Evolutionary conservation across 2,888 invertebrate species (phyloP), one percentile per base, ranked within the genome.

Genomic region (Hyalella azteca): DNA sequence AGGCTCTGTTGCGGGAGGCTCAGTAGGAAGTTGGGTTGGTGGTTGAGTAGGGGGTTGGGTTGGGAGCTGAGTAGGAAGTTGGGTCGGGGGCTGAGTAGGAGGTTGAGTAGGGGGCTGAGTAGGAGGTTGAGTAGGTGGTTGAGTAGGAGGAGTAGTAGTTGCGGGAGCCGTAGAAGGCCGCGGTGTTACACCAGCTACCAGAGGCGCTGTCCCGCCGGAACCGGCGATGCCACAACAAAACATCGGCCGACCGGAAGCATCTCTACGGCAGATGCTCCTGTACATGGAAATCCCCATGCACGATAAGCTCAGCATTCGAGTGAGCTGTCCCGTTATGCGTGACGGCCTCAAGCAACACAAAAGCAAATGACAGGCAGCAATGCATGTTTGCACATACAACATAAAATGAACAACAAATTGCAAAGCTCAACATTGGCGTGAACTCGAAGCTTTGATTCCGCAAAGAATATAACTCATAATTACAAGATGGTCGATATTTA

Each of bases 261-360:
- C 66, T 66, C 66, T 22, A 11, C 66, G 32, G 29, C 66, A 66
- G 66, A 66, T 66, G 39, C 66, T 66, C 36, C 66, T 66, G 66
- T 13, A 15, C 11, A 36, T 3, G 39, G 39, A 32, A 66, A 29
- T 0, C 39, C 66, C 1, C 32, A 19, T n/a, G 66, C 32, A n/a
- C n/a, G n/a, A n/a, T n/a, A n/a, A n/a, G n/a, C n/a, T n/a, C n/a
- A n/a, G n/a, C n/a, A n/a, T n/a, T n/a, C n/a, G n/a, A n/a, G n/a
- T n/a, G n/a, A n/a, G n/a, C n/a, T n/a, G n/a, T n/a, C n/a, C n/a
- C n/a, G n/a, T n/a, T n/a, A n/a, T n/a, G n/a, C n/a, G n/a, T n/a
- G n/a, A n/a, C n/a, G n/a, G n/a, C n/a, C n/a, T n/a, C n/a, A n/a
- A n/a, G n/a, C n/a, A n/a, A n/a, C n/a, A n/a, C n/a, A n/a, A n/a